phyloP scores from a whole-genome alignment of 2,888 invertebrate species.

The Serripes groenlandicus region DNA sequence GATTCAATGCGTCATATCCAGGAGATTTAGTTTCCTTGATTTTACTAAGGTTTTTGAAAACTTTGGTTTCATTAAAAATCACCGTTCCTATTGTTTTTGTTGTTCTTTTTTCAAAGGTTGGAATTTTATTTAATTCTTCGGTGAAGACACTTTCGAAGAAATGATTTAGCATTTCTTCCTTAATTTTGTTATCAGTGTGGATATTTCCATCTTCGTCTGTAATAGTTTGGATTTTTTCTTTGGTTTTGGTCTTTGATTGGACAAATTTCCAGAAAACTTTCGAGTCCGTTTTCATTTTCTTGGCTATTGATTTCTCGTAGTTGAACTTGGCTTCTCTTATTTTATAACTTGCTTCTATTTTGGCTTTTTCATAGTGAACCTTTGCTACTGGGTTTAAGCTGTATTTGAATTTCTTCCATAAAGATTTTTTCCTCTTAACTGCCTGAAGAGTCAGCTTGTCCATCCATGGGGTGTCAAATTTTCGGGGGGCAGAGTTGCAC shows the following conservation, averaged over 20 bases:
- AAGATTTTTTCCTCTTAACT: no score
- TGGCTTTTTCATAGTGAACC: background rate
- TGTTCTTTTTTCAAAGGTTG: constrained; percentile 9
- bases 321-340: background rate
- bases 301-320: constrained; percentile 2
- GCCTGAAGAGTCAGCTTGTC: no score
- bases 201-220: background rate
- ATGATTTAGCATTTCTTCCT: background rate
- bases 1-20: background rate
- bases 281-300: background rate
- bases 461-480: constrained; percentile 14
- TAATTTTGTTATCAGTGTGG: background rate
- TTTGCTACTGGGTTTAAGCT: background rate
- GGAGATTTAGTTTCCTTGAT: background rate
- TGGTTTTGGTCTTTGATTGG: background rate
- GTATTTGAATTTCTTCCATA: no score
- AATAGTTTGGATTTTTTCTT: background rate
- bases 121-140: no score
- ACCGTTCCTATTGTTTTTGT: background rate
- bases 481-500: background rate
- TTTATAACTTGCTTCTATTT: constrained; percentile 3
- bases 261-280: constrained; percentile 4
- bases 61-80: background rate
- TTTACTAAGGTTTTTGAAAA: background rate
- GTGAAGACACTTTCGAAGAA: constrained; percentile 8